Percentiles rank a stretch among this genome's conserved stretches.
These are phyloP conservation scores for Hetaerina americana DNA, from an alignment of 1,140 invertebrate genomes.

Conservation along the genomic window DNA sequence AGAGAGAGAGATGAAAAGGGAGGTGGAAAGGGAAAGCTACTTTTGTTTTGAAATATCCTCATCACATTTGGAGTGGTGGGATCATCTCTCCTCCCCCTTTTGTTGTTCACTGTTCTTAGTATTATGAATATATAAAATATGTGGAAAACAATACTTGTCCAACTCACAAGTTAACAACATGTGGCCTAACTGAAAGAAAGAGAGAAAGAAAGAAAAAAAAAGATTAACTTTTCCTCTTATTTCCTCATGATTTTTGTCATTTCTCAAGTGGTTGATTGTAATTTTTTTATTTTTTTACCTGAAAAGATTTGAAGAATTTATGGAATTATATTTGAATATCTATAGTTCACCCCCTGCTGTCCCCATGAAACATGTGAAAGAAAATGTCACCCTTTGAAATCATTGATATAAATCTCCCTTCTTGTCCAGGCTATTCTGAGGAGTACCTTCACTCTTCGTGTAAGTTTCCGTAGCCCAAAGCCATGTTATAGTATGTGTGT, in stretches of 20 bases:
- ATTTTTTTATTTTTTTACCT: neutral
- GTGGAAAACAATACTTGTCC: neutral
- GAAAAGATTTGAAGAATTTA: neutral
- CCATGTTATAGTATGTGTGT: neutral
- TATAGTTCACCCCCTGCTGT: neutral
- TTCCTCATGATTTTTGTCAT: neutral
- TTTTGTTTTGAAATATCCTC: too few relatives aligned
- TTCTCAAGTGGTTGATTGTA: neutral
- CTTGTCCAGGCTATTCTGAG: constrained; percentile 14
- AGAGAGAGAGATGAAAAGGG: too few relatives aligned
- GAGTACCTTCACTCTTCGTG: constrained; percentile 12
- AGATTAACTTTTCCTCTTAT: too few relatives aligned
- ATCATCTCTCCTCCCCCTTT: neutral
- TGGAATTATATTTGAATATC: neutral
- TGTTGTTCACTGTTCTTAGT: neutral
- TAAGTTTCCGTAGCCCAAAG: constrained; percentile 10
- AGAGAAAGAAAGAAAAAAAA: too few relatives aligned
- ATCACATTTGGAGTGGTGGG: too few relatives aligned
- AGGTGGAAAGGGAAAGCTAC: too few relatives aligned
- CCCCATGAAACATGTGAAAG: neutral
- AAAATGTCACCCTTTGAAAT: neutral
- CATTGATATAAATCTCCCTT: constrained; percentile 8
- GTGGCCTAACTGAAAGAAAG: neutral
- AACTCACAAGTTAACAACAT: neutral
- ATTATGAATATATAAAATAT: too few relatives aligned